Evolutionary conservation across 2,888 invertebrate species (phyloP).

Genomic region (Drosophila paranaensis): DNA sequence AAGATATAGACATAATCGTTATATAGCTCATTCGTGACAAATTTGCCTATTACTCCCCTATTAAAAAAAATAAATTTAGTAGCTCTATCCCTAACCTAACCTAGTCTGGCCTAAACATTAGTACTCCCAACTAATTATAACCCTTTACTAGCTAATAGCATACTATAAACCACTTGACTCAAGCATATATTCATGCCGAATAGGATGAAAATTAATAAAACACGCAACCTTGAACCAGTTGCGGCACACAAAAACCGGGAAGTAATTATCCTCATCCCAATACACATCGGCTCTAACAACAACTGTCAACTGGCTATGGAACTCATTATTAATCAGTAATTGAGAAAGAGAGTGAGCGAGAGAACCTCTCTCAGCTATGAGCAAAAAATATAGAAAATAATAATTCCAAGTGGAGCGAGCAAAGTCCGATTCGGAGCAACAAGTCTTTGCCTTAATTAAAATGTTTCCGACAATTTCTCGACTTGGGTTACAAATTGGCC

Average conservation of each 20-base stretch:
- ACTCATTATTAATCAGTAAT: slow-evolving; percentile 54
- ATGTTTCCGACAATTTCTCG: slow-evolving; percentile 45
- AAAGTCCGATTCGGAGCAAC: slow-evolving; percentile 60
- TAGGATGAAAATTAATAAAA: neutral
- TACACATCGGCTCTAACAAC: slow-evolving; percentile 3
- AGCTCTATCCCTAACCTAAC: neutral
- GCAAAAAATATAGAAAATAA: slow-evolving; percentile 6
- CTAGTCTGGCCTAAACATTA: too few relatives aligned
- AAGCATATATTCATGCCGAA: neutral
- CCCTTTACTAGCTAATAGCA: neutral
- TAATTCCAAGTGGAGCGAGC: slow-evolving; percentile 40
- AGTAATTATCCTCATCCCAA: slow-evolving; percentile 20
- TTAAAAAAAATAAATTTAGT: neutral
- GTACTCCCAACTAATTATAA: neutral
- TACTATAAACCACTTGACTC: neutral
- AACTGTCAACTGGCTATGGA: slow-evolving; percentile 60
- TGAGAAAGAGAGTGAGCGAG: slow-evolving; percentile 7
- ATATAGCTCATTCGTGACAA: neutral
- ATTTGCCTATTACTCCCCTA: neutral
- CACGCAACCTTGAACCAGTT: slow-evolving; percentile 14
- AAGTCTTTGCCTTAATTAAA: slow-evolving; percentile 65
- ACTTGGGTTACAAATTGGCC: slow-evolving; percentile 35
- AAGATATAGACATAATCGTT: too few relatives aligned
- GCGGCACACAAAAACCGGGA: neutral
- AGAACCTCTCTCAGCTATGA: neutral